These are phyloP conservation scores for Tetanocera ferruginea DNA, from an alignment of 2,888 invertebrate species.

Conservation along the genomic window DNA sequence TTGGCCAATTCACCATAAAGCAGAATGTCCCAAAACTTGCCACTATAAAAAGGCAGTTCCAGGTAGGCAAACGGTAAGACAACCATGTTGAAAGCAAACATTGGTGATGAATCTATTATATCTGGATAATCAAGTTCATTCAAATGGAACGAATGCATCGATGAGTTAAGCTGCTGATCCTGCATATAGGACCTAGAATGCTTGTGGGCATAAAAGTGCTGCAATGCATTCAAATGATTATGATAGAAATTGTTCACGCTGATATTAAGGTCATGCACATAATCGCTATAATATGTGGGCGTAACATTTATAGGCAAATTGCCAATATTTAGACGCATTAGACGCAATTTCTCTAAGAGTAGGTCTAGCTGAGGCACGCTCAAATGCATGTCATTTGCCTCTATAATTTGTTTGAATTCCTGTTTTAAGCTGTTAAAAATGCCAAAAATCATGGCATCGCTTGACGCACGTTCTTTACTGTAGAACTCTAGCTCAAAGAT, in stretches of 20 bases:
- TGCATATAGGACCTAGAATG: constrained; percentile 8
- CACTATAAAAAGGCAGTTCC: constrained; percentile 57
- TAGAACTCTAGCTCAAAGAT: constrained; percentile 58
- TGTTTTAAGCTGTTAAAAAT: constrained; percentile 56
- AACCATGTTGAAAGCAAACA: constrained; percentile 58
- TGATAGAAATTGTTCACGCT: constrained; percentile 53
- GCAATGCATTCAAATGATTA: constrained; percentile 59
- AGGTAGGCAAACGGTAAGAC: constrained; percentile 60
- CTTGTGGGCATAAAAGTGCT: constrained; percentile 50
- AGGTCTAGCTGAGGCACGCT: constrained; percentile 47
- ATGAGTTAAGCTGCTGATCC: background rate
- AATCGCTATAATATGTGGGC: constrained; percentile 51
- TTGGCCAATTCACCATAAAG: constrained; percentile 61
- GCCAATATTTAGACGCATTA: constrained; percentile 58
- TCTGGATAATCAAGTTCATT: constrained; percentile 58
- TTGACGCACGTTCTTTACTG: constrained; percentile 44
- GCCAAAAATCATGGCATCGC: constrained; percentile 53
- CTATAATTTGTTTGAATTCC: constrained; percentile 51
- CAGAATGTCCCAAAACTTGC: constrained; percentile 59
- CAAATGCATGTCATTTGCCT: constrained; percentile 53
- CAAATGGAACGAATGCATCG: constrained; percentile 57
- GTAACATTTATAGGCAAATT: constrained; percentile 58
- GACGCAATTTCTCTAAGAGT: constrained; percentile 53
- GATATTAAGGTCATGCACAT: constrained; percentile 49
- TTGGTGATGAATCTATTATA: constrained; percentile 57